phyloP scores from a whole-genome alignment of 2,888 invertebrate genomes.

The Spodoptera exigua region DNA sequence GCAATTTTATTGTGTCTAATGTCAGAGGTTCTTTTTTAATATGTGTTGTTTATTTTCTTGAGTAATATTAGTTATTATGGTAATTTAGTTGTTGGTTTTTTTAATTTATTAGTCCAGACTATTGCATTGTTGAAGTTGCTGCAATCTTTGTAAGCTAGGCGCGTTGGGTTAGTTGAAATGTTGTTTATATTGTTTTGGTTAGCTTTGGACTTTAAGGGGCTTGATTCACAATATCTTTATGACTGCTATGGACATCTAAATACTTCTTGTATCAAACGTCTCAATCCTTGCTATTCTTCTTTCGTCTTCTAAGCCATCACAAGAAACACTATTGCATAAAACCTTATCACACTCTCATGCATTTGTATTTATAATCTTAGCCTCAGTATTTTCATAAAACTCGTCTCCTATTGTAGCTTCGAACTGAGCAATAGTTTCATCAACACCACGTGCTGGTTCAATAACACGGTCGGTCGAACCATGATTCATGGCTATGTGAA shows the following conservation, averaged over 20 bases:
- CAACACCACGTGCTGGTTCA: slow-evolving; percentile 54
- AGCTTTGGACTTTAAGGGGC: too few relatives aligned
- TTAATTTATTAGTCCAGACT: too few relatives aligned
- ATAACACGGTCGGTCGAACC: slow-evolving; percentile 50
- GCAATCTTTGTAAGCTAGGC: too few relatives aligned
- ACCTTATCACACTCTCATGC: background rate
- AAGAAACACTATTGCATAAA: background rate
- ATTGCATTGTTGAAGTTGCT: too few relatives aligned
- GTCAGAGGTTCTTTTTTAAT: slow-evolving; percentile 51
- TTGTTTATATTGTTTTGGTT: too few relatives aligned
- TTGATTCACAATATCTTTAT: too few relatives aligned
- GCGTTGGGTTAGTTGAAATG: too few relatives aligned
- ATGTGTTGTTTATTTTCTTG: slow-evolving; percentile 38
- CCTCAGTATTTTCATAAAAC: background rate
- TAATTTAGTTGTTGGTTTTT: slow-evolving; percentile 5
- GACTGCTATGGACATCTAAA: too few relatives aligned
- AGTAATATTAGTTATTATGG: slow-evolving; percentile 34
- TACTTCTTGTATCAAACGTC: too few relatives aligned
- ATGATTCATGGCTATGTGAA: slow-evolving; percentile 61
- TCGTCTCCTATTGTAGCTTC: background rate
- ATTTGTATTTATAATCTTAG: background rate
- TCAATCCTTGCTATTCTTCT: background rate
- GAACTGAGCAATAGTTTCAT: slow-evolving; percentile 26
- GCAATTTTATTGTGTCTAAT: slow-evolving; percentile 56
- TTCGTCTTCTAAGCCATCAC: background rate